A percentile compares a stretch with the other conserved stretches of the same genome.
phyloP scores from a whole-genome alignment of 1,140 invertebrate species.

The Saccostrea cuccullata region DNA sequence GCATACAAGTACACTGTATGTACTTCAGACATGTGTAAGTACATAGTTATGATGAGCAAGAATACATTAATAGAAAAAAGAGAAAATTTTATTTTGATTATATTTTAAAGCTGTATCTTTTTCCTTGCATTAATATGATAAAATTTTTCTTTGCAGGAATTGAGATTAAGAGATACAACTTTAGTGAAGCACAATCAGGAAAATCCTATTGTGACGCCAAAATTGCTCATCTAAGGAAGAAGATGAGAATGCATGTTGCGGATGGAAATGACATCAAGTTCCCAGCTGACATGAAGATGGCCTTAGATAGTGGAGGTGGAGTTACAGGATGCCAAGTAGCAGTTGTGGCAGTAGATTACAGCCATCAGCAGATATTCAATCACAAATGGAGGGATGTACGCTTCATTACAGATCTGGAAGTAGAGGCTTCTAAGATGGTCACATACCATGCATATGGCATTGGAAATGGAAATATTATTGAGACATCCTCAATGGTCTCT shows the following conservation, averaged over 20 bases:
- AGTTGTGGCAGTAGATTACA: not conserved
- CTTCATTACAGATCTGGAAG: conserved; percentile 6
- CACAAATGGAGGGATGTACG: not conserved
- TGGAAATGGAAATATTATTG: conserved; percentile 10
- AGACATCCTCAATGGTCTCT: too few species aligned
- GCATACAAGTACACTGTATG: too few species aligned
- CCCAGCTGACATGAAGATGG: too few species aligned
- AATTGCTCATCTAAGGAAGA: conserved; percentile 48
- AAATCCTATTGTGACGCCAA: conserved; percentile 52
- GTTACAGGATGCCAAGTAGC: conserved; percentile 29
- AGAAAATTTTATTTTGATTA: too few species aligned
- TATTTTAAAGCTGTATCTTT: too few species aligned
- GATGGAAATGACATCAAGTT: too few species aligned
- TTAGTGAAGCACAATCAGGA: conserved; percentile 41
- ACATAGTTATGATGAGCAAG: too few species aligned
- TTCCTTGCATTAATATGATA: too few species aligned
- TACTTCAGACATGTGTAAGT: too few species aligned
- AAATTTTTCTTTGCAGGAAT: conserved; percentile 33
- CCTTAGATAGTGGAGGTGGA: not conserved
- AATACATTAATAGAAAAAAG: too few species aligned
- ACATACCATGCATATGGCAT: conserved; percentile 13
- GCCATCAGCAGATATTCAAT: too few species aligned
- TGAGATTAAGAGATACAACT: conserved; percentile 29
- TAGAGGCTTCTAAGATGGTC: not conserved
- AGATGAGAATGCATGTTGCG: not conserved